Evolutionary conservation across 2,888 invertebrate species (phyloP).

Genomic region (Microplitis manilae): DNA sequence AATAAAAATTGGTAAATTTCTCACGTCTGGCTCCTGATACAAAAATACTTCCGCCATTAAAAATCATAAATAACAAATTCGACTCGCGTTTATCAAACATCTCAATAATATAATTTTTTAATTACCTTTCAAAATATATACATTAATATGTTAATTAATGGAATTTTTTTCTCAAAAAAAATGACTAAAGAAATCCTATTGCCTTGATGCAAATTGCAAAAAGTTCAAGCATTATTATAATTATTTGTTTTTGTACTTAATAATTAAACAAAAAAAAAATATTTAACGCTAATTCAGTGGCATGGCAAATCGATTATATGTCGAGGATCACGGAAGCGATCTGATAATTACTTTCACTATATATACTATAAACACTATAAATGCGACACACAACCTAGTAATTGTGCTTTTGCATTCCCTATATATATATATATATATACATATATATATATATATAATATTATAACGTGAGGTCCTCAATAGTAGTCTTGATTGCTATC

Average conservation of each 20-base stretch:
- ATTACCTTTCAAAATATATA: too few species aligned
- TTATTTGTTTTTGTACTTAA: not conserved
- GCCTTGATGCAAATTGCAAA: too few species aligned
- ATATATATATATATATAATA: not conserved
- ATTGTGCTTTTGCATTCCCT: constrained; percentile 35
- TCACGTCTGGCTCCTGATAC: too few species aligned
- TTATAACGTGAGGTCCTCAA: not conserved
- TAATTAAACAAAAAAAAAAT: constrained; percentile 3
- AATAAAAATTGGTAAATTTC: too few species aligned
- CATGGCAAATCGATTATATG: constrained; percentile 46
- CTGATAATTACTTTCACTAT: constrained; percentile 50
- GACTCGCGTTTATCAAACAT: too few species aligned
- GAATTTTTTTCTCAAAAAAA: too few species aligned
- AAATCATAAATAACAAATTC: too few species aligned
- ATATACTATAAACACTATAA: constrained; percentile 20
- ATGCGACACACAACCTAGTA: constrained; percentile 5
- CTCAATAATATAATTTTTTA: too few species aligned
- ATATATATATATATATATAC: not conserved
- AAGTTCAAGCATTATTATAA: too few species aligned
- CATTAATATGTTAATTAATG: too few species aligned
- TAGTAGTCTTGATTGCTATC: not conserved
- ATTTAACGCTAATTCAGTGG: not conserved
- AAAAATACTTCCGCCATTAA: too few species aligned
- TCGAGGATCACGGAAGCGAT: constrained; percentile 48
- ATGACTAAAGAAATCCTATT: too few species aligned